Evolutionary conservation across 2,888 invertebrate species (phyloP), one percentile per base, ranked within the genome.

Genomic region (Harpagoxenus sublaevis): DNA sequence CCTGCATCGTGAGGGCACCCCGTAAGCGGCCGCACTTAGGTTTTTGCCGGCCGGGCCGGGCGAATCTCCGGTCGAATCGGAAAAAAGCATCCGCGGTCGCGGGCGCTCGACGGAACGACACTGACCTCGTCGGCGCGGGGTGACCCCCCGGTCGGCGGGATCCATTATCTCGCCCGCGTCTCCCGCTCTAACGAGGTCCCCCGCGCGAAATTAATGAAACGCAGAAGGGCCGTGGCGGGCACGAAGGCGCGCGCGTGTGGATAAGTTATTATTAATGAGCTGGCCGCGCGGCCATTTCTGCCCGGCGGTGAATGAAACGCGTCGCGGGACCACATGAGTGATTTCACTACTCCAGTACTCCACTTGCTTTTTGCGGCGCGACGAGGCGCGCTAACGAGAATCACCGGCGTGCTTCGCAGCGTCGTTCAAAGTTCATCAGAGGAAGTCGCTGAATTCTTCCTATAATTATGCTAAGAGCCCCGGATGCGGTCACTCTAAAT

Each of bases 11-110:
- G 60, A 60, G 60, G 71, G 71, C 31, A 57, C 45, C 63, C 70
- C 68, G 77, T 75, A 86, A 91, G 87, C 87, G 88, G 77, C 78
- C 83, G 87, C 85, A 84, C 89, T 88, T 87, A 86, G 75, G 87
- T 91, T 92, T 91, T 90, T 90, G 85, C 77, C 63, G 62, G 3
- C 39, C 39, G 51, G 62, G 3, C 39, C 39, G 51, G 53, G 12
- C 45, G 82, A 83, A 74, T 79, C 79, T 71, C 71, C 78, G 65
- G 83, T 63, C 74, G 79, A 79, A 86, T 87, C 85, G 48, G n/a
- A 57, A 84, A 87, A 83, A 73, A 77, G 66, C 77, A 83, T 88
- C 77, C 81, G 78, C 68, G 68, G 70, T 83, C 89, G 73, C 65
- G 31, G 23, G 35, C 35, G 62, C 63, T n/a, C 39, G 39, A 68